These are phyloP conservation scores for Gymnosoma rotundatum DNA, from an alignment of 2,888 invertebrate species.

Conservation along the genomic window DNA sequence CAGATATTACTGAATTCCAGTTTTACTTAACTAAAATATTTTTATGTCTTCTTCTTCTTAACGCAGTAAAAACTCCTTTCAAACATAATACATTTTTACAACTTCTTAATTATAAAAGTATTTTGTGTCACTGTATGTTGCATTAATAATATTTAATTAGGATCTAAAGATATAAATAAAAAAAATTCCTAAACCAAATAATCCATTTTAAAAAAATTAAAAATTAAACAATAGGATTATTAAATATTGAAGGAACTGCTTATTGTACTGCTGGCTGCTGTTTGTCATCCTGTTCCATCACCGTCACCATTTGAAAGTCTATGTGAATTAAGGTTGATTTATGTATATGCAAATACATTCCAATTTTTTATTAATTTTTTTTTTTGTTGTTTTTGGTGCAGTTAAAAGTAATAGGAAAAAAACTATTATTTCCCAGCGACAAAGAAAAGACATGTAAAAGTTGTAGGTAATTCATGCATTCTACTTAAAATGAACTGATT, in stretches of 20 bases:
- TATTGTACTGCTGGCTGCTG: constrained; percentile 38
- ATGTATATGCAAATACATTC: constrained; percentile 53
- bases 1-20: too few species aligned
- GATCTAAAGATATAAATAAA: constrained; percentile 45
- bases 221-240: not conserved
- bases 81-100: too few species aligned
- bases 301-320: constrained; percentile 25
- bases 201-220: constrained; percentile 15
- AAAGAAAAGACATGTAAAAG: too few species aligned
- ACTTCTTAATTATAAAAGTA: not conserved
- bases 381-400: constrained; percentile 3
- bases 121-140: not conserved
- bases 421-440: constrained; percentile 24
- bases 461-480: too few species aligned
- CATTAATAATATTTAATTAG: constrained; percentile 22
- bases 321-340: constrained; percentile 60
- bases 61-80: too few species aligned
- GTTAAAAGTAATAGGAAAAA: constrained; percentile 34
- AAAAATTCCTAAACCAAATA: constrained; percentile 38
- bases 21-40: too few species aligned
- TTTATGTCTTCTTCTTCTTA: too few species aligned
- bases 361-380: constrained; percentile 23
- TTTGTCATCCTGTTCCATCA: constrained; percentile 42
- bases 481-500: too few species aligned
- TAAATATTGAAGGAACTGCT: constrained; percentile 6